Evolutionary conservation across 1,140 invertebrate species (phyloP).

Genomic region (Drosophila chauvacae): DNA sequence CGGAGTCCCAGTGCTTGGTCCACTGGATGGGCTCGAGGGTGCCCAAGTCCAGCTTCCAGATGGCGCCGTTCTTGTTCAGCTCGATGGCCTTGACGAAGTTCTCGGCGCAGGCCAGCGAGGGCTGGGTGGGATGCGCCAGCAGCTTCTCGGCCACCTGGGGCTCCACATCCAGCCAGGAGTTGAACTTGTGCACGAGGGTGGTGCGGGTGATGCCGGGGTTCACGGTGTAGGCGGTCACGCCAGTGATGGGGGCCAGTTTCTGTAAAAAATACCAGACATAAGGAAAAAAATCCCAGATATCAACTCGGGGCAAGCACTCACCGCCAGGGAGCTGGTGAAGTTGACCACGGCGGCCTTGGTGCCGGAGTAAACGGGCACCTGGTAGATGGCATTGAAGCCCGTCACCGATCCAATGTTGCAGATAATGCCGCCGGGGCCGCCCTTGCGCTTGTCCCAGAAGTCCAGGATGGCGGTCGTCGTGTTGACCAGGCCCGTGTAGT

Average conservation of each 20-base stretch:
- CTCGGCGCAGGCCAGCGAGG: constrained; percentile 51
- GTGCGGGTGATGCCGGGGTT: constrained; percentile 73
- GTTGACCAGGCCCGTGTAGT: constrained; percentile 77
- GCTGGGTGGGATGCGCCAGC: constrained; percentile 61
- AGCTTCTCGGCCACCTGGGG: constrained; percentile 63
- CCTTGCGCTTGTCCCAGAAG: constrained; percentile 86
- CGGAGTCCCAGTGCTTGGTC: constrained; percentile 71
- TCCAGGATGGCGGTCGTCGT: constrained; percentile 75
- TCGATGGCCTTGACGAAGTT: constrained; percentile 81
- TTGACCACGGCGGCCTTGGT: constrained; percentile 85
- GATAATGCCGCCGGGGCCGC: constrained; percentile 87
- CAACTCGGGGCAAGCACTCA: constrained; percentile 23
- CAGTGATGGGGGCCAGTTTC: constrained; percentile 65
- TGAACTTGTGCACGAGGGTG: constrained; percentile 67
- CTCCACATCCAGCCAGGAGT: constrained; percentile 76
- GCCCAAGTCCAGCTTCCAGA: constrained; percentile 72
- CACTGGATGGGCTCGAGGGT: constrained; percentile 61
- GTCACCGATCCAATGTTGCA: constrained; percentile 88
- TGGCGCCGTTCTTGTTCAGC: constrained; percentile 71
- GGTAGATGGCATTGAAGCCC: constrained; percentile 85
- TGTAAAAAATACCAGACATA: not conserved
- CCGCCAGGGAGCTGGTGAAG: constrained; percentile 83
- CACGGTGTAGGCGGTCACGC: constrained; percentile 68
- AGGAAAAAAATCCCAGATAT: too few species aligned
- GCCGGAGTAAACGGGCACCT: constrained; percentile 84